These are phyloP conservation scores for Ectobius pallidus DNA, from an alignment of 2,888 invertebrate species.

Conservation along the genomic window DNA sequence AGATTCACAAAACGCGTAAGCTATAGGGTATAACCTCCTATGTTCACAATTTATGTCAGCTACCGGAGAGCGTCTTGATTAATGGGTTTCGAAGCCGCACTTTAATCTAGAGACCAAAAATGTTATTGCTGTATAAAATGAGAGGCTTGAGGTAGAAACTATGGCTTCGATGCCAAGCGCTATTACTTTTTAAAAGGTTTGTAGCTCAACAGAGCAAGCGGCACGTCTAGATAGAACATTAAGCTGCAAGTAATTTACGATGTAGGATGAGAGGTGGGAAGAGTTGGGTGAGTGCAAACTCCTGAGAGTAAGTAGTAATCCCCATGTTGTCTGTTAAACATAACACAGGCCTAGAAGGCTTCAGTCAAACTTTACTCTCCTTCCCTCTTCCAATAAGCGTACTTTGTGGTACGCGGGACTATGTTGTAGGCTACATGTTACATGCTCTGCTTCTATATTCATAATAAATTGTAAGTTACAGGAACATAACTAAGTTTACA, in stretches of 20 bases:
- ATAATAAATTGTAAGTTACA: too few species aligned
- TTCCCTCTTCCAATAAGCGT: too few species aligned
- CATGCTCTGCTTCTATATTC: too few species aligned
- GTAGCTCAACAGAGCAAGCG: neutral
- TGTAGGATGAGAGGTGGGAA: conserved; percentile 32
- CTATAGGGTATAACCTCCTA: too few species aligned
- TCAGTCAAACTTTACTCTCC: conserved; percentile 4
- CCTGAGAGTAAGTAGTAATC: too few species aligned
- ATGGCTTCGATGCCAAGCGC: conserved; percentile 3
- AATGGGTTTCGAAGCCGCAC: conserved; percentile 71
- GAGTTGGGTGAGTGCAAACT: too few species aligned
- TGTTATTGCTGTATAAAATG: conserved; percentile 12
- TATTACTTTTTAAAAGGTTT: neutral
- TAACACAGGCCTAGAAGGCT: neutral
- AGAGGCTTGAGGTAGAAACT: neutral
- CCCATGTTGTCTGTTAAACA: neutral
- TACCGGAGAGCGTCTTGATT: conserved; percentile 63
- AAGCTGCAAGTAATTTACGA: conserved; percentile 42
- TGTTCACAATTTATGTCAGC: conserved; percentile 52
- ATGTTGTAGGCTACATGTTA: too few species aligned
- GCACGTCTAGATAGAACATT: conserved; percentile 34
- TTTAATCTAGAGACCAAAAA: conserved; percentile 49
- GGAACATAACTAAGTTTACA: too few species aligned
- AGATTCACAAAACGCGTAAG: too few species aligned
- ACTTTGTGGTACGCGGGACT: too few species aligned